Evolutionary conservation across 2,888 invertebrate genomes (phyloP), one percentile per base, ranked within the genome.

Genomic region (Prosopocoilus inquinatus): DNA sequence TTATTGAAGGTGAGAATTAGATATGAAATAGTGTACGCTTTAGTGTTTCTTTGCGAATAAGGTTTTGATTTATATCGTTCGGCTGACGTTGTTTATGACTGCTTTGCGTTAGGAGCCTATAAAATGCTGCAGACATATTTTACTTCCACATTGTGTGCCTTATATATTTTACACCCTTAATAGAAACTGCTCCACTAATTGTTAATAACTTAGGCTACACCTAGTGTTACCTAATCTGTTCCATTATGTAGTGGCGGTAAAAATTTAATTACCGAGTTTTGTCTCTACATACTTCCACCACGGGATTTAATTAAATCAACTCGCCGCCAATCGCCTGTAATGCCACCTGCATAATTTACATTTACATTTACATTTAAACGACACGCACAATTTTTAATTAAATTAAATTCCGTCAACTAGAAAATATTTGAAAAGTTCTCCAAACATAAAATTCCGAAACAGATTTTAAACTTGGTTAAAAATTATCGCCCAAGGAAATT

Each of bases 51-150:
- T 35, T 33, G 32, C 47, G 33, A 35, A 35, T 33, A 47, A 28
- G 35, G 35, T 47, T 47, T 47, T 47, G 47, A 47, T 47, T 34
- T 47, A 47, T 47, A 35, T 35, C 33, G 34, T 33, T 47, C 35
- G 12, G 12, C 33, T 47, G 35, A 47, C 35, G 35, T 47, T 47
- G 47, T 35, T 34, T 41, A 41, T 54, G 43, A 54, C 50, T 54
- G 50, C 45, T 50, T 48, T 36, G 46, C 44, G 38, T 20, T 45
- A 49, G 50, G 45, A 45, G 48, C 50, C 47, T 49, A 32, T 54
- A 54, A 54, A 54, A 45, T 54, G 54, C 28, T 38, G 41, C 36
- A 35, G 20, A 48, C 34, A 36, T 38, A 49, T 54, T 54, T 54
- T 54, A 45, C 50, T 47, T 48, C 41, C 48, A 44, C 48, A 39